phyloP scores from a whole-genome alignment of 2,888 invertebrate species.

The Parascotia fuliginaria region DNA sequence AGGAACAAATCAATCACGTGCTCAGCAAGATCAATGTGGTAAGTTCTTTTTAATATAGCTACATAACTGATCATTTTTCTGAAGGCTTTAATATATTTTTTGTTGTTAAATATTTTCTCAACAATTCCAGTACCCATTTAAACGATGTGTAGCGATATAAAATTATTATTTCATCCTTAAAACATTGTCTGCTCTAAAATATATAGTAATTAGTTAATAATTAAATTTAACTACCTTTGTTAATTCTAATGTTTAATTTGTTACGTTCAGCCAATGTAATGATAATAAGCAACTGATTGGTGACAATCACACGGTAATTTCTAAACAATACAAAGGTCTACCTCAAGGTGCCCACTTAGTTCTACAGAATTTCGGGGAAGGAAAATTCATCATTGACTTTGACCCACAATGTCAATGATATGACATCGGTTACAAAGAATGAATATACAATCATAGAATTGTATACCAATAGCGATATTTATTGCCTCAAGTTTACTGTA shows the following conservation, averaged over 20 bases:
- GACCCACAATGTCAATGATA: constrained; percentile 24
- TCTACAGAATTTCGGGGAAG: constrained; percentile 22
- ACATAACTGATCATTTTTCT: background rate
- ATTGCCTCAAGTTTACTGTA: background rate
- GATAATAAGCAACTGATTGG: background rate
- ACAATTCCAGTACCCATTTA: too few species aligned
- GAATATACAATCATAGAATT: constrained; percentile 21
- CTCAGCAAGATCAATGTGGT: constrained; percentile 92
- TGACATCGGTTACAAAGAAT: constrained; percentile 15
- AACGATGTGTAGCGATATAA: too few species aligned
- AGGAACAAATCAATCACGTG: constrained; percentile 89
- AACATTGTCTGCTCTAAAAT: too few species aligned
- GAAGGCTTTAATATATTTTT: too few species aligned
- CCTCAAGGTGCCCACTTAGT: background rate
- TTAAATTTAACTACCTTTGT: too few species aligned
- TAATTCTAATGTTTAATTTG: background rate
- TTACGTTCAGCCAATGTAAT: background rate
- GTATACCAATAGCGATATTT: too few species aligned
- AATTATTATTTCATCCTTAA: too few species aligned
- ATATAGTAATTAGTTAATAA: background rate
- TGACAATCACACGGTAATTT: background rate
- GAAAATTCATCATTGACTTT: constrained; percentile 37
- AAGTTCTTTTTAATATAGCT: constrained; percentile 61
- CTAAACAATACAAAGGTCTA: background rate
- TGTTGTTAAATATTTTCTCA: too few species aligned